phyloP scores from a whole-genome alignment of 2,113 vertebrate genomes.

The Lophius piscatorius region DNA sequence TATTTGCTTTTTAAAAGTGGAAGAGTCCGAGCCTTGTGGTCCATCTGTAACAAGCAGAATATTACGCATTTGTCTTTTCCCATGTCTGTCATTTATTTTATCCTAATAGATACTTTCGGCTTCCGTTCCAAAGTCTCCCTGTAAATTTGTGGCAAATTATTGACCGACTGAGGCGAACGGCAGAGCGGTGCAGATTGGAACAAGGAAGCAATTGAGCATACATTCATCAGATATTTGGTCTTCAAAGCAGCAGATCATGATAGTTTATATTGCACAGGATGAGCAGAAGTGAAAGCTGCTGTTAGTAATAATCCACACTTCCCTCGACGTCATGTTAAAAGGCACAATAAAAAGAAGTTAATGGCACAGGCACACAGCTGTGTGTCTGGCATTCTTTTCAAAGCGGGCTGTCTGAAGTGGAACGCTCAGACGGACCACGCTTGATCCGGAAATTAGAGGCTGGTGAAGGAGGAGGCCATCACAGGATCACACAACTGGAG shows the following conservation, averaged over 20 bases:
- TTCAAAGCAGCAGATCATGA: conserved; percentile 9
- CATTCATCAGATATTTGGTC: conserved; percentile 9
- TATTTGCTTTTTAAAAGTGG: too few species aligned
- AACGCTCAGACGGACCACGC: conserved; percentile 1
- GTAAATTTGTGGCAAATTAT: too few species aligned
- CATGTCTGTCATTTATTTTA: too few species aligned
- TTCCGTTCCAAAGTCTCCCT: too few species aligned
- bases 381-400: neutral
- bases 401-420: conserved; percentile 2
- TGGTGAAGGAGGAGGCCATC: conserved; percentile 29
- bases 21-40: too few species aligned
- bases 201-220: too few species aligned
- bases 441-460: neutral
- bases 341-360: neutral
- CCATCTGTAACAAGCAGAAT: too few species aligned
- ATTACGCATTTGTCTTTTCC: too few species aligned
- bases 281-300: conserved; percentile 21
- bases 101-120: too few species aligned
- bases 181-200: neutral
- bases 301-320: neutral
- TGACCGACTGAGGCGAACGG: too few species aligned
- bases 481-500: conserved; percentile 75
- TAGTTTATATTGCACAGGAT: conserved; percentile 27
- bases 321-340: neutral
- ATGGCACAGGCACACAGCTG: too few species aligned